A percentile compares a stretch with the other conserved stretches of the same genome.
phyloP scores from a whole-genome alignment of 2,888 invertebrate genomes.

The Hydroisotoma schaefferi region DNA sequence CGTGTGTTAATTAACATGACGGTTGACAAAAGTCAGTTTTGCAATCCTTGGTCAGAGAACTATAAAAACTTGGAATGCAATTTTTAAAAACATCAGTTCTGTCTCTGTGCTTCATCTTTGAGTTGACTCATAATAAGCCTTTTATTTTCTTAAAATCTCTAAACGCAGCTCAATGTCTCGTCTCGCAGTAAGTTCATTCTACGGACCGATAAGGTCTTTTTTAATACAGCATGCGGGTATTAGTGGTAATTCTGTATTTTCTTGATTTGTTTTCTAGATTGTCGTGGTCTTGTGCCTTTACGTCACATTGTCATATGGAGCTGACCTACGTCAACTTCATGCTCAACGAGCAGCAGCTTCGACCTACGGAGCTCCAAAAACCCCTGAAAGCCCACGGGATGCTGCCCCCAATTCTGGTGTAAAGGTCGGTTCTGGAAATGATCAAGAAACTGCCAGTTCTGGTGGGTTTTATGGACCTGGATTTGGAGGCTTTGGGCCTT shows the following conservation, averaged over 20 bases:
- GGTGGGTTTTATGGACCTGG: slow-evolving; percentile 13
- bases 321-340: slow-evolving; percentile 18
- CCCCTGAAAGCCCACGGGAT: not conserved
- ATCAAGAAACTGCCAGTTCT: slow-evolving; percentile 12
- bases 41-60: too few relatives aligned
- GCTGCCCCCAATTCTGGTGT: not conserved
- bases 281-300: slow-evolving; percentile 24
- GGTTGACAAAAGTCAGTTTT: too few relatives aligned
- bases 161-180: too few relatives aligned
- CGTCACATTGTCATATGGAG: slow-evolving; percentile 17
- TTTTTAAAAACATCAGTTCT: too few relatives aligned
- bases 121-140: too few relatives aligned
- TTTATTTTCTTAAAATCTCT: too few relatives aligned
- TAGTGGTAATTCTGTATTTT: too few relatives aligned
- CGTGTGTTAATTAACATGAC: too few relatives aligned
- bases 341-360: slow-evolving; percentile 8
- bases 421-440: slow-evolving; percentile 1
- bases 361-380: slow-evolving; percentile 1
- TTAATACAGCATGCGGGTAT: not conserved
- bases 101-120: too few relatives aligned
- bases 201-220: too few relatives aligned
- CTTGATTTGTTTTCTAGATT: slow-evolving; percentile 12
- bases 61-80: too few relatives aligned
- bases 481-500: slow-evolving; percentile 4
- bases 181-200: too few relatives aligned